Conservation (phyloP, 2,888 invertebrate genomes). For the Charanyca ferruginea region DNA sequence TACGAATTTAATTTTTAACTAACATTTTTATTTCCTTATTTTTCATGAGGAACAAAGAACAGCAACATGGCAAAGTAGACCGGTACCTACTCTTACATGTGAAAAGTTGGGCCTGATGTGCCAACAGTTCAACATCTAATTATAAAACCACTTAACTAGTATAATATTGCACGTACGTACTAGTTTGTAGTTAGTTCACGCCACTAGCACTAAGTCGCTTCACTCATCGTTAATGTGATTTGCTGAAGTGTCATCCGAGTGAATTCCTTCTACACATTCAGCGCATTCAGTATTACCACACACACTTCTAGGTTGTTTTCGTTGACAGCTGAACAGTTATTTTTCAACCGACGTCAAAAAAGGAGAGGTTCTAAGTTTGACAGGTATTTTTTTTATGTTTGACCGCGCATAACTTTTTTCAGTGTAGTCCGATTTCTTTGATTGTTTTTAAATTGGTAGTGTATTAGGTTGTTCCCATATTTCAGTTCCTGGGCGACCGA, state of each 20-base stretch:
- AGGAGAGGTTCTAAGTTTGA: too few relatives aligned
- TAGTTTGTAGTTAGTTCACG: slow-evolving; percentile 8
- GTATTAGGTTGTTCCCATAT: too few relatives aligned
- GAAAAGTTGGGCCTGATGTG: not conserved
- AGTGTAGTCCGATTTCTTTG: too few relatives aligned
- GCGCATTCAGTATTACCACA: not conserved
- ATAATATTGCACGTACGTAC: slow-evolving; percentile 2
- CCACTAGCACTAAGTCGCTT: slow-evolving; percentile 23
- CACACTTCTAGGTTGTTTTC: not conserved
- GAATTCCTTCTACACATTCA: not conserved
- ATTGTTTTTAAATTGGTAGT: too few relatives aligned
- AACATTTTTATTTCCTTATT: too few relatives aligned
- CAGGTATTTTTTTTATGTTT: too few relatives aligned
- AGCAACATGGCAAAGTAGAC: too few relatives aligned
- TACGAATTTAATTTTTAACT: too few relatives aligned
- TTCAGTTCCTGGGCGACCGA: too few relatives aligned
- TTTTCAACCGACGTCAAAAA: too few relatives aligned
- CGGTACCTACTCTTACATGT: not conserved
- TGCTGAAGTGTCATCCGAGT: slow-evolving; percentile 21
- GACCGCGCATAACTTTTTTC: too few relatives aligned
- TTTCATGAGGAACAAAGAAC: not conserved
- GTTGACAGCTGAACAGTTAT: too few relatives aligned
- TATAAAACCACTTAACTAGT: slow-evolving; percentile 18
- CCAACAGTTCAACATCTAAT: slow-evolving; percentile 1
- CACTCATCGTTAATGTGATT: slow-evolving; percentile 38